These are phyloP conservation scores for Botia almorhae DNA, from an alignment of 2,797 vertebrate species.

Conservation along the genomic window DNA sequence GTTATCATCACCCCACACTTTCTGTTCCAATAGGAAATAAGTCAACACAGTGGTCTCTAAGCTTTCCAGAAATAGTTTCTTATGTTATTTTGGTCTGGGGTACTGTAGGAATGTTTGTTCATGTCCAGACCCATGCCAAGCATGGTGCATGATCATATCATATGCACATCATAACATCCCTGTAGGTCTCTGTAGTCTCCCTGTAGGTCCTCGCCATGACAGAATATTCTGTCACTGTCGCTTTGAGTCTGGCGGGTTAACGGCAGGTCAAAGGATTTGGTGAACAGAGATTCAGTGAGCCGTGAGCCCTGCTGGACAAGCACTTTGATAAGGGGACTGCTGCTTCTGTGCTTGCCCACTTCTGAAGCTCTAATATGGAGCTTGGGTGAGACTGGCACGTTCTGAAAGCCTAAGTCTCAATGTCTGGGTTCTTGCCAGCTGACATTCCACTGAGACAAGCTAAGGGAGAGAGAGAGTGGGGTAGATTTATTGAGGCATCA, in stretches of 20 bases:
- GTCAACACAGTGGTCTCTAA: too few species aligned
- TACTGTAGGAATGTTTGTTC: conserved; percentile 4
- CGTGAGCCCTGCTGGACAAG: conserved; percentile 70
- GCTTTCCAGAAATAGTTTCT: too few species aligned
- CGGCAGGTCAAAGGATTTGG: conserved; percentile 68
- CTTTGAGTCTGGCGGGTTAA: conserved; percentile 71
- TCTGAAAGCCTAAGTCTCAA: conserved; percentile 75
- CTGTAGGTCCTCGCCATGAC: conserved; percentile 34
- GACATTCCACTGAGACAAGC: conserved; percentile 82
- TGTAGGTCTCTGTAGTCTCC: conserved; percentile 32
- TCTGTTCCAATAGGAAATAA: too few species aligned
- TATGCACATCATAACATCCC: conserved; percentile 14
- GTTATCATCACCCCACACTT: too few species aligned
- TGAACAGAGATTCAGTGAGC: conserved; percentile 61
- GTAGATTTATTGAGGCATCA: conserved; percentile 82
- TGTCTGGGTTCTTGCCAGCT: conserved; percentile 80
- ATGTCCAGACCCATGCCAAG: conserved; percentile 9
- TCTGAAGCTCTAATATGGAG: conserved; percentile 74
- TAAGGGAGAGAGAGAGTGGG: conserved; percentile 79
- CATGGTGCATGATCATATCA: conserved; percentile 10
- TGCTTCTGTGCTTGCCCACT: conserved; percentile 61
- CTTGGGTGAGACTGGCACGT: conserved; percentile 64
- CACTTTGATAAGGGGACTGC: conserved; percentile 76
- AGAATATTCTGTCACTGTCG: conserved; percentile 77
- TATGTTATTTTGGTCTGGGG: too few species aligned